Percentiles rank a stretch among this genome's conserved stretches.
Conservation (phyloP, 2,113 vertebrate genomes). For the Ailuropoda melanoleuca region DNA sequence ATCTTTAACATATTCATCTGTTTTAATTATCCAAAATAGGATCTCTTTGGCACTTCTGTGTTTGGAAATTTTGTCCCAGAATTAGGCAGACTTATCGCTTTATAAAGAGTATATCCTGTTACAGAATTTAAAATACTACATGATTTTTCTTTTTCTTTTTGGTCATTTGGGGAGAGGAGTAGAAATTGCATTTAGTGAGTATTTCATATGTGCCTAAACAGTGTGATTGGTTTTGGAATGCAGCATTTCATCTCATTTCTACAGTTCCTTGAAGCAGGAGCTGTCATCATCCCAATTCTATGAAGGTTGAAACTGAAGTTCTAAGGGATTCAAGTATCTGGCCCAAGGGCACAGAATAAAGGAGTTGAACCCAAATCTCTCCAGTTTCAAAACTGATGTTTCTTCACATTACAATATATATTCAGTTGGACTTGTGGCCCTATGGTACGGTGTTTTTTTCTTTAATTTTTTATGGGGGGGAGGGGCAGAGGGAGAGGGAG, state of each 20-base stretch:
- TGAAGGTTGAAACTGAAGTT: neutral
- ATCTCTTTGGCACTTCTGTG: neutral
- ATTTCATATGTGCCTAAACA: neutral
- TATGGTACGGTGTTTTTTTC: neutral
- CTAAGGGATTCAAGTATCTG: neutral
- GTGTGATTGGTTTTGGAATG: neutral
- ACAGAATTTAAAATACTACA: neutral
- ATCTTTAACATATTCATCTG: constrained; percentile 17
- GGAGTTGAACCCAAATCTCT: neutral
- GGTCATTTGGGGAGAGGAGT: neutral
- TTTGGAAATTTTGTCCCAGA: constrained; percentile 22
- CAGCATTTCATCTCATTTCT: neutral
- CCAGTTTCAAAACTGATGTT: neutral
- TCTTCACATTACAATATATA: neutral
- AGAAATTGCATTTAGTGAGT: neutral
- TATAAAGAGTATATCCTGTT: neutral
- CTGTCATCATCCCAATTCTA: neutral
- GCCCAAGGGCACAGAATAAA: neutral
- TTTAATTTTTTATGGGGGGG: neutral
- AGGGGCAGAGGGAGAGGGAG: neutral
- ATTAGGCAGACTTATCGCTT: neutral
- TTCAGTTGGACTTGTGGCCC: neutral
- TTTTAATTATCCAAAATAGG: constrained; percentile 13
- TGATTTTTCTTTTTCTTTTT: neutral
- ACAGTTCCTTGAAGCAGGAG: neutral